These are phyloP conservation scores for Aporrectodea caliginosa DNA, from an alignment of 1,140 invertebrate genomes.

Conservation along the genomic window DNA sequence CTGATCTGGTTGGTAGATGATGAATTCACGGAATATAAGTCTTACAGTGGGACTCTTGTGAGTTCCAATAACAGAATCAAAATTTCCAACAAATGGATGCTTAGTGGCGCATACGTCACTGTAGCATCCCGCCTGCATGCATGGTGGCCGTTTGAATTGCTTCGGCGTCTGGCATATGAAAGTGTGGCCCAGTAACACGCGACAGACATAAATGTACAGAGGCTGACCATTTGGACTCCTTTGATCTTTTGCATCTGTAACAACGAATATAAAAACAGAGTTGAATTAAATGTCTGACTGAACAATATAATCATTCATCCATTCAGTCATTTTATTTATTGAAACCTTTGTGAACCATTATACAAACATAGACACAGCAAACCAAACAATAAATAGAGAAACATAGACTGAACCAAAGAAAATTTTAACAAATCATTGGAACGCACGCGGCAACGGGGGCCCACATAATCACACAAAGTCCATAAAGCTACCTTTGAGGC, in stretches of 20 bases:
- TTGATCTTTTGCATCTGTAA: not conserved
- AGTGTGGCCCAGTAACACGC: constrained; percentile 11
- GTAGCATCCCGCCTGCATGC: not conserved
- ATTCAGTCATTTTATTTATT: no score
- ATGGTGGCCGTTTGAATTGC: constrained; percentile 1
- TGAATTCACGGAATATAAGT: constrained; percentile 24
- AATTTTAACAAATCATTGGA: no score
- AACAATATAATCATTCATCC: no score
- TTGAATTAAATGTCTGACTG: no score
- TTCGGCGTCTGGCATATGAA: not conserved
- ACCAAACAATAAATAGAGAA: no score
- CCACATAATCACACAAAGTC: no score
- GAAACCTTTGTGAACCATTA: no score
- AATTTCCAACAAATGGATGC: not conserved
- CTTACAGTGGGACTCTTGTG: not conserved
- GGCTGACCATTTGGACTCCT: not conserved
- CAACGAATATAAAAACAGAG: not conserved
- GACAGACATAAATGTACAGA: not conserved
- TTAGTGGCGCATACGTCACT: not conserved
- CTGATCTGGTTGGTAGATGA: constrained; percentile 19
- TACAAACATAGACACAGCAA: no score
- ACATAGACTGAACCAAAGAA: no score
- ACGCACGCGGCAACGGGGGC: no score
- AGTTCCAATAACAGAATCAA: constrained; percentile 23
- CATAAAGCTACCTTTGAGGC: no score